Evolutionary conservation across 2,888 invertebrate genomes (phyloP).

Genomic region (Monopis laevigella): DNA sequence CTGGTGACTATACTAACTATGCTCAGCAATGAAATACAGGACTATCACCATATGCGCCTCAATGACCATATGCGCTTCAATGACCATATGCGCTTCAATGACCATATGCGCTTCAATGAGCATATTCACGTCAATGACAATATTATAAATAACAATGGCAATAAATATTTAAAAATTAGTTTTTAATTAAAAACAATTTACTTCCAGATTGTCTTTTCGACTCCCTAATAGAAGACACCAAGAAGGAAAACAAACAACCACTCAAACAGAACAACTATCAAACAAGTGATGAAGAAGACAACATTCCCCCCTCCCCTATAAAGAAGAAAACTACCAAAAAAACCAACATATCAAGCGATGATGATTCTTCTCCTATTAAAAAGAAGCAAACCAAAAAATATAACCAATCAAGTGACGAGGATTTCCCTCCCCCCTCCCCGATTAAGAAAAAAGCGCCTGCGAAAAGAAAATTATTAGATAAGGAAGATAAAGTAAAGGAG

Average conservation of each 20-base stretch:
- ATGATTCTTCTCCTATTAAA: background rate
- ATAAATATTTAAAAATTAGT: too few species aligned
- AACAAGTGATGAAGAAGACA: too few species aligned
- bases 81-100: too few species aligned
- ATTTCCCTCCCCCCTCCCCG: slow-evolving; percentile 25
- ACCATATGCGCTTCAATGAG: too few species aligned
- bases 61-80: too few species aligned
- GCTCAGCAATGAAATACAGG: too few species aligned
- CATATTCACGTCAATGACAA: background rate
- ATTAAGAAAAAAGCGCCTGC: slow-evolving; percentile 45
- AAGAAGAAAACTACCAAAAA: slow-evolving; percentile 15
- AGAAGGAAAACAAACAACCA: slow-evolving; percentile 32
- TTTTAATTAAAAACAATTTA: too few species aligned
- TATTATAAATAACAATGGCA: background rate
- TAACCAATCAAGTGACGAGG: slow-evolving; percentile 39
- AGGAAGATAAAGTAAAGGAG: slow-evolving; percentile 31
- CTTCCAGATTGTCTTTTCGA: slow-evolving; percentile 56
- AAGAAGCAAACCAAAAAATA: slow-evolving; percentile 22
- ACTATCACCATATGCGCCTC: too few species aligned
- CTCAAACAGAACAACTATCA: slow-evolving; percentile 10
- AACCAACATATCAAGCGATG: slow-evolving; percentile 18
- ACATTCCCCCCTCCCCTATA: background rate
- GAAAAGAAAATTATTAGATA: slow-evolving; percentile 39
- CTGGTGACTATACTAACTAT: too few species aligned
- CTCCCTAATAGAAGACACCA: slow-evolving; percentile 56